Base-by-base conservation (phyloP, 64 coral and sea anemone genomes). In the Montipora efflorescens region DNA sequence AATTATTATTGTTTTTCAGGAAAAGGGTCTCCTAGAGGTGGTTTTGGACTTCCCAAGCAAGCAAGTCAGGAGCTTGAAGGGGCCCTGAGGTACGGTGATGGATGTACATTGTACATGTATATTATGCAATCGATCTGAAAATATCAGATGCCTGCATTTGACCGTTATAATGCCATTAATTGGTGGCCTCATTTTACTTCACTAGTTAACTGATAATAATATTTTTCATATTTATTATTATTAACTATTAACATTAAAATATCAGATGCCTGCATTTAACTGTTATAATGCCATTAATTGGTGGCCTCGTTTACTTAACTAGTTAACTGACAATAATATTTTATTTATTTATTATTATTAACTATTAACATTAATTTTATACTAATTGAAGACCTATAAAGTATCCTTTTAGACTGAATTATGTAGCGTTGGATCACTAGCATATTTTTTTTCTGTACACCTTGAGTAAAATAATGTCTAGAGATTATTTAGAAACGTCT, bases 31-130 rank as follows among this genome's bases (percentile, higher is more conserved):
- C 20, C 80, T 16, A 21, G 80, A 49, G 66, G 82, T 21, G 66
- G 82, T 45, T 86, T 86, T 86, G 82, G 82, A 22, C 82, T 86
- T 50, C 82, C 82, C 21, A 86, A 25, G 66, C 44, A 47, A 19
- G 8, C 62, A 23, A 48, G 18, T n/a, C 64, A 86, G 16, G 64
- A 49, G 48, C 14, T 48, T 13, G 19, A 71, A 9, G 61, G 13
- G 13, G 23, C 80, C 58, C 19, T 9, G 66, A 86, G 82, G 82
- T 86, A n/a, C 22, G 9, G 12, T 45, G 8, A 64, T 64, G 9
- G 3, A 14, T 14, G 4, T 16, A 64, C 14, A 64, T 64, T 6
- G 14, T 64, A 64, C 9, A 0, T 16, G 14, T 64, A 64, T 57
- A 57, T 57, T 57, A 8, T 57, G 11, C 61, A 64, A 15, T 64